phyloP scores from a whole-genome alignment of 2,797 vertebrate genomes.

The Phalanger gymnotis region DNA sequence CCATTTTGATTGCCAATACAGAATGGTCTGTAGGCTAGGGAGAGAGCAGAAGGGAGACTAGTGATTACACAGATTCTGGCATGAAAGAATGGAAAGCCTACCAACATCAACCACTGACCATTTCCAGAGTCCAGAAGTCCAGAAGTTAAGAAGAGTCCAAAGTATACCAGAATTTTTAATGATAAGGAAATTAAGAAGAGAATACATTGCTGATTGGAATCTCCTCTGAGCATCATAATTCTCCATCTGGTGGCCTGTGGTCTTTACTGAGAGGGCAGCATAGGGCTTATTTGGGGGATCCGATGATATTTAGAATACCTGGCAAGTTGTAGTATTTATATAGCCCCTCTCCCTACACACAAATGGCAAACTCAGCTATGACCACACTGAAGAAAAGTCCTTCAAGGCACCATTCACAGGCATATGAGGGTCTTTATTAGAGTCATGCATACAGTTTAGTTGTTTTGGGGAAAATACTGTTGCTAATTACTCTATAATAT shows the following conservation, averaged over 20 bases:
- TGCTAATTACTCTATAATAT: neutral
- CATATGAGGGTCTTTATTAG: neutral
- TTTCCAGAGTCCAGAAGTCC: fast-evolving
- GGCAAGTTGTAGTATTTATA: neutral
- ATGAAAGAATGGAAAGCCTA: fast-evolving
- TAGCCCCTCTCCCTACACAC: neutral
- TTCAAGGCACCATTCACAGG: neutral
- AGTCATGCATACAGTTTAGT: neutral
- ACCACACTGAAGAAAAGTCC: neutral
- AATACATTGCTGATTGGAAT: neutral
- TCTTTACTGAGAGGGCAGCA: neutral
- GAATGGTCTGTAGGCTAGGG: neutral
- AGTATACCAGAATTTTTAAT: neutral
- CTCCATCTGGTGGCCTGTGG: neutral
- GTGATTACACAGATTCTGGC: fast-evolving
- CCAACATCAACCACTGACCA: neutral
- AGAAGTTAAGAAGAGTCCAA: no score
- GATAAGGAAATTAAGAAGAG: neutral
- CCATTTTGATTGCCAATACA: no score
- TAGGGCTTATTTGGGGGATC: fast-evolving
- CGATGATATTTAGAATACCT: neutral
- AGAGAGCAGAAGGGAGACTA: neutral
- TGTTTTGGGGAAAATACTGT: neutral
- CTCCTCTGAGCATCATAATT: fast-evolving
- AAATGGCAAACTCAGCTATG: neutral